phyloP scores from a whole-genome alignment of 2,888 invertebrate genomes.

The Physocephala rufipes region DNA sequence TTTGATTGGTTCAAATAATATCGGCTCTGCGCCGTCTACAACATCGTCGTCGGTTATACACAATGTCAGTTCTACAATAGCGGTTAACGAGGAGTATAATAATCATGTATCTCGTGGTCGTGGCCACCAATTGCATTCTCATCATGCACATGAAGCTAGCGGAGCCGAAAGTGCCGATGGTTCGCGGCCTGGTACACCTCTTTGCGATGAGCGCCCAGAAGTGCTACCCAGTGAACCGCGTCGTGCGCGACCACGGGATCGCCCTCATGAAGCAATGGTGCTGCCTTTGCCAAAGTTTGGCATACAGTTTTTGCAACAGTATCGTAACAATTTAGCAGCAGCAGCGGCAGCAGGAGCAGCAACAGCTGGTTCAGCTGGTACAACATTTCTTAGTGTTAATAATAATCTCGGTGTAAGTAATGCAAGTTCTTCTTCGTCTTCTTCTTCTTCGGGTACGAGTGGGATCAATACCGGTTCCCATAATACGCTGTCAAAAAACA shows the following conservation, averaged over 20 bases:
- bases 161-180: conserved; percentile 74
- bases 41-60: conserved; percentile 38
- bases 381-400: conserved; percentile 47
- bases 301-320: conserved; percentile 70
- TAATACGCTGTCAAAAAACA: conserved; percentile 54
- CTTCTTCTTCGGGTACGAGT: conserved; percentile 42
- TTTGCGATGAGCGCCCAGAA: conserved; percentile 84
- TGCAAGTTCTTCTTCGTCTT: conserved; percentile 49
- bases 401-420: conserved; percentile 44
- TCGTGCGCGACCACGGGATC: conserved; percentile 70
- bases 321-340: conserved; percentile 53
- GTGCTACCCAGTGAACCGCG: conserved; percentile 79
- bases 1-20: conserved; percentile 59
- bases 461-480: conserved; percentile 42
- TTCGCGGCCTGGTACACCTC: conserved; percentile 85
- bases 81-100: conserved; percentile 61
- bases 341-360: conserved; percentile 38
- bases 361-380: conserved; percentile 43
- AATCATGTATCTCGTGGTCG: conserved; percentile 66
- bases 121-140: conserved; percentile 68
- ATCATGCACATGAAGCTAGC: conserved; percentile 68
- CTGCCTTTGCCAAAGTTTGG: conserved; percentile 91
- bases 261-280: conserved; percentile 77
- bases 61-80: conserved; percentile 37
- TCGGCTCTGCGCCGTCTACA: conserved; percentile 40